phyloP scores from a whole-genome alignment of 2,113 vertebrate species.

The Corvus cornix region DNA sequence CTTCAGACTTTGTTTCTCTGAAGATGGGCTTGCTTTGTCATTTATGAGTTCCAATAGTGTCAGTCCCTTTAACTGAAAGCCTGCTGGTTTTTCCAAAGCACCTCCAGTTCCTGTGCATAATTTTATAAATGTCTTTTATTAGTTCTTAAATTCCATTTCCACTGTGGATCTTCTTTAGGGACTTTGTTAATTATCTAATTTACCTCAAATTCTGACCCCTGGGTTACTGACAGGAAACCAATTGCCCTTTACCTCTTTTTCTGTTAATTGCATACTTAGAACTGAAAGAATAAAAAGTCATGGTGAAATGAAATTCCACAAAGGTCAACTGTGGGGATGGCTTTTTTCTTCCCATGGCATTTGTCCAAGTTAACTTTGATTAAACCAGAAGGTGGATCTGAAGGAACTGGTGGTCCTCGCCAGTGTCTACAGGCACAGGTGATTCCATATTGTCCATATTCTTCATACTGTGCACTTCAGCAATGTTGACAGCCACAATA shows the following conservation, averaged over 20 bases:
- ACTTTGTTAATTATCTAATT: not conserved
- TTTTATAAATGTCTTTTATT: not conserved
- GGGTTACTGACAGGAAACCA: not conserved
- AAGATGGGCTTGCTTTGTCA: not conserved
- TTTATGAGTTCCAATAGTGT: not conserved
- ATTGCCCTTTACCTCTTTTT: slow-evolving; percentile 39
- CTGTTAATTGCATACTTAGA: slow-evolving; percentile 39
- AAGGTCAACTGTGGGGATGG: slow-evolving; percentile 43
- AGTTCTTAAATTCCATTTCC: not conserved
- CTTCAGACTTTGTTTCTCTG: not conserved
- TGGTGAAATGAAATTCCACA: slow-evolving; percentile 33
- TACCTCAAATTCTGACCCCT: not conserved
- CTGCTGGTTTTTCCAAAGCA: not conserved
- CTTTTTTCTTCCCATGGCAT: slow-evolving; percentile 13
- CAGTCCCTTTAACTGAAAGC: not conserved
- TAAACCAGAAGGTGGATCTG: not conserved
- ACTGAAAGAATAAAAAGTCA: slow-evolving; percentile 18
- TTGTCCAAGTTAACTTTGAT: slow-evolving; percentile 4
- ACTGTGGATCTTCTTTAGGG: not conserved
- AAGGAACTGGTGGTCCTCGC: not conserved
- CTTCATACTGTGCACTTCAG: not conserved
- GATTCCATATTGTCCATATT: not conserved
- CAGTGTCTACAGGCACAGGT: not conserved
- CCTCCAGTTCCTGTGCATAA: not conserved
- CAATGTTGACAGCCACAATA: not conserved